These are phyloP conservation scores for Melipona beecheii DNA, from an alignment of 2,888 invertebrate species.

Conservation along the genomic window DNA sequence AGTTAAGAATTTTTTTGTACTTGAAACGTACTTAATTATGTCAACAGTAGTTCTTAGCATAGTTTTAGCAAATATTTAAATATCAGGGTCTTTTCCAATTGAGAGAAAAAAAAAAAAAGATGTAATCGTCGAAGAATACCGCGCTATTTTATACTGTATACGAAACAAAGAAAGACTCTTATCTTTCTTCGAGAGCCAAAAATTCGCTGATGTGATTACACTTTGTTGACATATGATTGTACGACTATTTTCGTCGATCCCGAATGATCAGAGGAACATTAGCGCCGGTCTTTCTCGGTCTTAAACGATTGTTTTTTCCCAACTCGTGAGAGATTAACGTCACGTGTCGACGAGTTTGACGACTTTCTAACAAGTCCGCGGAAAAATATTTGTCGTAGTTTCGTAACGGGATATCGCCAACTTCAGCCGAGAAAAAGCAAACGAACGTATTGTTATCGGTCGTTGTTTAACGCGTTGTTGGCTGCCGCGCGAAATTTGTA, in stretches of 20 bases:
- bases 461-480: slow-evolving; percentile 8
- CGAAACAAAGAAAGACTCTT: not conserved
- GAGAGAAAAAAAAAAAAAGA: not conserved
- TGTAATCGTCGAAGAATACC: not conserved
- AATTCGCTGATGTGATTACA: not conserved
- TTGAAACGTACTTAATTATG: too few species aligned
- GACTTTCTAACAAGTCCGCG: not conserved
- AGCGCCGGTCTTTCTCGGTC: not conserved
- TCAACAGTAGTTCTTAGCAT: too few species aligned
- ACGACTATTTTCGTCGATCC: not conserved
- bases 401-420: not conserved
- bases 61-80: too few species aligned
- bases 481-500: too few species aligned
- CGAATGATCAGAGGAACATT: not conserved
- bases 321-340: slow-evolving; percentile 6
- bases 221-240: not conserved
- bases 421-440: not conserved
- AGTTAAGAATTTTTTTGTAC: too few species aligned
- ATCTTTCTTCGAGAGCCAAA: not conserved
- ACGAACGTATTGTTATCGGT: not conserved
- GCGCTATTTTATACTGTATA: not conserved
- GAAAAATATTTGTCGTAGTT: slow-evolving; percentile 38
- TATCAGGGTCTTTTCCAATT: too few species aligned
- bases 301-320: slow-evolving; percentile 29
- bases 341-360: not conserved